phyloP scores from a whole-genome alignment of 1,140 invertebrate species.

The Brachionus rubens region DNA sequence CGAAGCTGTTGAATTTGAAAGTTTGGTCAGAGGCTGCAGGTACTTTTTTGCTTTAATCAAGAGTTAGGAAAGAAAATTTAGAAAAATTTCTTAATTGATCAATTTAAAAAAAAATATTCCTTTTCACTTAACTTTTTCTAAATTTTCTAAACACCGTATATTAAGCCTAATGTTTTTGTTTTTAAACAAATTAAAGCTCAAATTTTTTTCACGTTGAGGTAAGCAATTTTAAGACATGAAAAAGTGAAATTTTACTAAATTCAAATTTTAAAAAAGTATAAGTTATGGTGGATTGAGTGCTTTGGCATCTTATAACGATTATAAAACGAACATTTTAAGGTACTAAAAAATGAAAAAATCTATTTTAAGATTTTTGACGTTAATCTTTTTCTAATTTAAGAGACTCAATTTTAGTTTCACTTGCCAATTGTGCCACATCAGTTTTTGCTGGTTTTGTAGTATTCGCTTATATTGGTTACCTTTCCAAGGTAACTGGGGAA shows the following conservation, averaged over 20 bases:
- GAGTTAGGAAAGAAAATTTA: no score
- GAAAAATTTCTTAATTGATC: not conserved
- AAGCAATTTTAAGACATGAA: slow-evolving; percentile 57
- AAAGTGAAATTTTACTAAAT: not conserved
- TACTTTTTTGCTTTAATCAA: no score
- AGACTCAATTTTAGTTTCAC: slow-evolving; percentile 86
- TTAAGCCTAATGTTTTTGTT: not conserved
- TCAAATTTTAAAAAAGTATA: slow-evolving; percentile 64
- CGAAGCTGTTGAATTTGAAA: not conserved
- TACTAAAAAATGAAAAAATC: not conserved
- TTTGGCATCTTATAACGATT: slow-evolving; percentile 76
- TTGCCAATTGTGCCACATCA: slow-evolving; percentile 90
- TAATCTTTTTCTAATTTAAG: slow-evolving; percentile 49
- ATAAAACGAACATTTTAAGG: slow-evolving; percentile 63
- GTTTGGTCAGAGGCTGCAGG: slow-evolving; percentile 83
- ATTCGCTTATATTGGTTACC: slow-evolving; percentile 85
- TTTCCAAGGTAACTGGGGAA: slow-evolving; percentile 54
- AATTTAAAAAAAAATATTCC: not conserved
- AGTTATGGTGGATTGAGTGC: slow-evolving; percentile 79
- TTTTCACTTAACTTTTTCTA: no score
- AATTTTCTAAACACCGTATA: no score
- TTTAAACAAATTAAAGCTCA: slow-evolving; percentile 58
- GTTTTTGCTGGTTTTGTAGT: slow-evolving; percentile 97
- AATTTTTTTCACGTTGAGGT: slow-evolving; percentile 75
- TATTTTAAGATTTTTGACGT: not conserved